Evolutionary conservation across 2,888 invertebrate genomes (phyloP).

Genomic region (Antheraea assamensis): DNA sequence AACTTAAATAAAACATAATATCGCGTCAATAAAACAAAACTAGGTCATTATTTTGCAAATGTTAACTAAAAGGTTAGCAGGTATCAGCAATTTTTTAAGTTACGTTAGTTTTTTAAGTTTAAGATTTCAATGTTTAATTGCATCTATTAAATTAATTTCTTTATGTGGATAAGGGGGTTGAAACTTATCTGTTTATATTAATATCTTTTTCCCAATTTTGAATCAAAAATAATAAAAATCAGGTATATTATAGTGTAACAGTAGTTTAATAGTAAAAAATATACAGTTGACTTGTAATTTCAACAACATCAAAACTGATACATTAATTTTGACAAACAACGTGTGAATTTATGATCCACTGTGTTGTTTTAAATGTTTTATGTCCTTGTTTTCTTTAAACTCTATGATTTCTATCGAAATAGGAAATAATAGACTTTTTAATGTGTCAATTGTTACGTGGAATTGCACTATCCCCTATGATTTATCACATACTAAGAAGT

Average conservation of each 20-base stretch:
- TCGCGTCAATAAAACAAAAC: neutral
- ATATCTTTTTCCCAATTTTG: neutral
- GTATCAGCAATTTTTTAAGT: neutral
- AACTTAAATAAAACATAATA: neutral
- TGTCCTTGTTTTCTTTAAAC: neutral
- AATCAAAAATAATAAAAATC: too few species aligned
- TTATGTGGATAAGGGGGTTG: neutral
- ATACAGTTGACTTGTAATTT: neutral
- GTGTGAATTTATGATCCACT: neutral
- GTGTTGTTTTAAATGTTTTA: neutral
- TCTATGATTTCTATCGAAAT: neutral
- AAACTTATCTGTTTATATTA: neutral
- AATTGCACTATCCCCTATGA: neutral
- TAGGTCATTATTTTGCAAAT: neutral
- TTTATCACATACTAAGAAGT: constrained; percentile 4
- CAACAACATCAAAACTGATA: neutral
- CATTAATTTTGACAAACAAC: too few species aligned
- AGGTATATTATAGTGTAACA: too few species aligned
- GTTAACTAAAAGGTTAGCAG: neutral
- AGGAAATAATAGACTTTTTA: neutral
- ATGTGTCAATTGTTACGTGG: neutral
- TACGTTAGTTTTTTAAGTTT: too few species aligned
- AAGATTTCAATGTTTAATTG: neutral
- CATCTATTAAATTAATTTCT: neutral
- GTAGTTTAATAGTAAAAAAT: too few species aligned